Evolutionary conservation across 2,888 invertebrate species (phyloP), one percentile per base, ranked within the genome.

Genomic region (Pantelozetes paolii): DNA sequence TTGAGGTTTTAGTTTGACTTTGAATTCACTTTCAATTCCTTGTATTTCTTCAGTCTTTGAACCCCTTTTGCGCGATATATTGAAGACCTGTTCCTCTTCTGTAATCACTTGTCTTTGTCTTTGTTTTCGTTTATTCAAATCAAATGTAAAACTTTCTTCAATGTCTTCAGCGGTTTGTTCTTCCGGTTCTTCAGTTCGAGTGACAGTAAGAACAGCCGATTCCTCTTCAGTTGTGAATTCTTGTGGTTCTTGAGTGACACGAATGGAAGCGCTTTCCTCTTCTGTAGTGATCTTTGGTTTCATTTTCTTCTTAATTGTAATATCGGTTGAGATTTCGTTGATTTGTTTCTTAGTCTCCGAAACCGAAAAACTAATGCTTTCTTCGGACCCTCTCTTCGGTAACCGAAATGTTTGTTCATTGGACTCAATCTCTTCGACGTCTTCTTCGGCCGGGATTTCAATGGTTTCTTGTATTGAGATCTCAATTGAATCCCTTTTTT

Each of bases 281-380:
- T 20, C 40, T 1, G n/a, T 11, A 23, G 1, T 20, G 23, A 67
- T 23, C 74, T 76, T 75, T 72, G 74, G 74, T 69, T 76, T 77
- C 23, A 74, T 80, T 77, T 79, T 79, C 74, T 82, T 74, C 71
- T 72, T 75, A n/a, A 76, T 75, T 26, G 76, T 75, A 40, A 75
- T 71, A 11, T 59, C 71, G n/a, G 71, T 64, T 1, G 36, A 45
- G 18, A 59, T 20, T 15, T 73, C 70, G 3, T 73, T 54, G 28
- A 57, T 54, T 54, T 45, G 18, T 45, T 64, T 59, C 36, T 62
- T 45, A 36, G 23, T 71, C n/a, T 57, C 36, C 15, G 48, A 32
- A 67, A 76, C 32, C 15, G 36, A 54, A 32, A 71, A 69, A 3
- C 50, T 70, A 18, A 26, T 48, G 28, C 36, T 70, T 42, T 74